These are phyloP conservation scores for Athene cunicularia DNA, from an alignment of 2,113 vertebrate genomes.

Conservation along the genomic window DNA sequence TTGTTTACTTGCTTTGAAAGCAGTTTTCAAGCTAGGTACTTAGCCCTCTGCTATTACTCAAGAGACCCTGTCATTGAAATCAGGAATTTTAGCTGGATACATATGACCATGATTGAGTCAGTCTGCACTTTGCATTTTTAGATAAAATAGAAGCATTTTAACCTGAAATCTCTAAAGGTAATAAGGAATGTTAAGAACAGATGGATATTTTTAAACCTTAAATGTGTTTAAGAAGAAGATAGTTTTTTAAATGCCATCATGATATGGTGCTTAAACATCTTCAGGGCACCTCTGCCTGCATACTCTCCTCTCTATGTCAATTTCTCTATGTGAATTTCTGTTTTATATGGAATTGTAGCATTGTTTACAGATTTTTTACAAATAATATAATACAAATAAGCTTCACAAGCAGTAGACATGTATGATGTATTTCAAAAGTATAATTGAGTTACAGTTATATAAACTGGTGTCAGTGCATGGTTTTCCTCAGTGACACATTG, in stretches of 20 bases:
- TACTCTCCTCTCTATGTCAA: too few species aligned
- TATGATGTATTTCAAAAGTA: not conserved
- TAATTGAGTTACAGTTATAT: not conserved
- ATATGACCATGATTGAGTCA: not conserved
- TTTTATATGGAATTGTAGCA: not conserved
- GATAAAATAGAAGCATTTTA: not conserved
- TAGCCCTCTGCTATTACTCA: not conserved
- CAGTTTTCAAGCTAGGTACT: not conserved
- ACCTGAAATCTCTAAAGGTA: not conserved
- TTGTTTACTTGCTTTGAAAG: not conserved
- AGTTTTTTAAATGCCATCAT: not conserved
- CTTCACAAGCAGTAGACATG: not conserved
- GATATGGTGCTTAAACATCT: not conserved
- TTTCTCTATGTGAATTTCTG: not conserved
- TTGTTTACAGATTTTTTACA: not conserved
- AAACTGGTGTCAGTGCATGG: fast-evolving
- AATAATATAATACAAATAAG: not conserved
- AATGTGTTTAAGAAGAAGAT: not conserved
- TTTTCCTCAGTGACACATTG: not conserved
- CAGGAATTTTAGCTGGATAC: not conserved
- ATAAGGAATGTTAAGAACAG: not conserved
- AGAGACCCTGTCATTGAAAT: not conserved
- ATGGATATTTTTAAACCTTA: not conserved
- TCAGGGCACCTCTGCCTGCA: not conserved
- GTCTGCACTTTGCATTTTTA: not conserved